Evolutionary conservation across 2,113 vertebrate species (phyloP).

Genomic region (Thymallus thymallus): DNA sequence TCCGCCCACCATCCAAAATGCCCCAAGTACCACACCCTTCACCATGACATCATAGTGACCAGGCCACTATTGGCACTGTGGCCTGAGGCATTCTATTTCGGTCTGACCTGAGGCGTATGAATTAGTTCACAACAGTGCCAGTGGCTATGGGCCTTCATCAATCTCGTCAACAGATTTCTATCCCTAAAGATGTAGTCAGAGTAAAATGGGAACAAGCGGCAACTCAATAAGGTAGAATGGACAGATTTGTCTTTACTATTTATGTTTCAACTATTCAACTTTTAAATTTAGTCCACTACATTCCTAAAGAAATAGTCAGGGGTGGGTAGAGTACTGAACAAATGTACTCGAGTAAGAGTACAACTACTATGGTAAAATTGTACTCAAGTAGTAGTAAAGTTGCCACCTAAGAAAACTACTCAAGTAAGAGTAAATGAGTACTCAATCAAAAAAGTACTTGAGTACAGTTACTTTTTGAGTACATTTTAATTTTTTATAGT

Average conservation of each 20-base stretch:
- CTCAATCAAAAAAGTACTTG: too few species aligned
- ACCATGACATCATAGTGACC: slow-evolving; percentile 55
- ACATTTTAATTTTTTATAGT: too few species aligned
- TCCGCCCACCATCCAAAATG: neutral
- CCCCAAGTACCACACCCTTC: slow-evolving; percentile 24
- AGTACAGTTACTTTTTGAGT: too few species aligned
- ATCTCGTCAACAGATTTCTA: slow-evolving; percentile 50
- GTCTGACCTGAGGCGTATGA: slow-evolving; percentile 42
- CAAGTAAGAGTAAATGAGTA: too few species aligned
- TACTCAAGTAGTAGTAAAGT: too few species aligned
- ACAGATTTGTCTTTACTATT: neutral
- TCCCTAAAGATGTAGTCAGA: slow-evolving; percentile 48
- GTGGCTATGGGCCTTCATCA: slow-evolving; percentile 47
- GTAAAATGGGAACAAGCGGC: slow-evolving; percentile 26
- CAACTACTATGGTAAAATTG: too few species aligned
- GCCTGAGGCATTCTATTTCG: slow-evolving; percentile 54
- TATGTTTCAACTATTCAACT: too few species aligned
- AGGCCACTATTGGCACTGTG: neutral
- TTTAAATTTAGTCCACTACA: too few species aligned
- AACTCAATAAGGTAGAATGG: slow-evolving; percentile 23
- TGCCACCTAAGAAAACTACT: too few species aligned
- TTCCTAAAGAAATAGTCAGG: too few species aligned
- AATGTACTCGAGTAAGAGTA: too few species aligned
- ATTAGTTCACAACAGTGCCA: slow-evolving; percentile 39
- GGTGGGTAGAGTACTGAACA: too few species aligned